Evolutionary conservation across 1,140 invertebrate genomes (phyloP).

Genomic region (Leptonema lineaticorne): DNA sequence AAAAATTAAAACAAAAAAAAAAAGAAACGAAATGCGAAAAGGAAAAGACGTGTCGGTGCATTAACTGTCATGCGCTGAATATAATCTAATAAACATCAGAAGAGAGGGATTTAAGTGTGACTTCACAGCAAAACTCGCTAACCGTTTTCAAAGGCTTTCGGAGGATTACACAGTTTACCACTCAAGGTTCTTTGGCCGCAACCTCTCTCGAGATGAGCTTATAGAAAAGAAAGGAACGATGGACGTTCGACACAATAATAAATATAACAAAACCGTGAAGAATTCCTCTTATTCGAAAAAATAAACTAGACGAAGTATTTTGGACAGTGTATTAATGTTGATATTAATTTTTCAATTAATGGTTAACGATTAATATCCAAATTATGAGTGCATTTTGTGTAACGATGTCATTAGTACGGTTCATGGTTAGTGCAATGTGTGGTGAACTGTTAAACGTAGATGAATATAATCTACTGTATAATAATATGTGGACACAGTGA

Average conservation of each 20-base stretch:
- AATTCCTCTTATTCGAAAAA: too few species aligned
- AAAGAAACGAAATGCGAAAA: too few species aligned
- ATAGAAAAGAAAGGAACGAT: not conserved
- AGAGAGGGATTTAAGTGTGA: constrained; percentile 10
- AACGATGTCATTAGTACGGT: not conserved
- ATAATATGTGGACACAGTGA: too few species aligned
- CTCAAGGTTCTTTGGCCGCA: constrained; percentile 14
- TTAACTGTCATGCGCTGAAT: not conserved
- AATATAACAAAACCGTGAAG: not conserved
- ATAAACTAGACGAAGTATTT: not conserved
- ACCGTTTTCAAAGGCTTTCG: constrained; percentile 19
- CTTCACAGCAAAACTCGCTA: constrained; percentile 14
- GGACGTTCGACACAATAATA: not conserved
- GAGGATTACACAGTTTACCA: constrained; percentile 16
- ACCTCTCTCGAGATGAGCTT: not conserved
- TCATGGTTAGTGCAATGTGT: not conserved
- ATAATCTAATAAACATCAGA: constrained; percentile 16
- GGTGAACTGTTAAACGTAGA: constrained; percentile 16
- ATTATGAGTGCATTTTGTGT: too few species aligned
- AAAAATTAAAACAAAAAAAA: too few species aligned
- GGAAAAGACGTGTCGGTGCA: not conserved
- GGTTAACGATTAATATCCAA: too few species aligned
- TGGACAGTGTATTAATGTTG: not conserved
- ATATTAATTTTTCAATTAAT: not conserved
- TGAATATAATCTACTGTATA: not conserved